Percentiles rank a stretch among this genome's conserved stretches.
These are phyloP conservation scores for Neoaliturus tenellus DNA, from an alignment of 2,888 invertebrate species.

Conservation along the genomic window DNA sequence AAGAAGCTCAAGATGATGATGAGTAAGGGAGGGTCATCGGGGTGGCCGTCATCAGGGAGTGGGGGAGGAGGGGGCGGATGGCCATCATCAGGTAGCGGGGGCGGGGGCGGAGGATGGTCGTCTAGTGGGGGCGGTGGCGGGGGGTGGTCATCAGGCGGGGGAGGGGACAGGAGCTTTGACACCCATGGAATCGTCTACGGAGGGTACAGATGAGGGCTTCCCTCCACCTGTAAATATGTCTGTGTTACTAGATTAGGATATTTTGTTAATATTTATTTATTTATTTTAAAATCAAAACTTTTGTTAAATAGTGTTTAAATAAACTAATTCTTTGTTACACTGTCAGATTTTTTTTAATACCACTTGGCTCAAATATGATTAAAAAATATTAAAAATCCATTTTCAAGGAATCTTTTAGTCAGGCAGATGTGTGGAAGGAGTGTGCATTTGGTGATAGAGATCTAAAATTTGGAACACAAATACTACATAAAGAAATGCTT, in stretches of 20 bases:
- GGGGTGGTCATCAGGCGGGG: conserved; percentile 36
- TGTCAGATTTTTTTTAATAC: too few relatives aligned
- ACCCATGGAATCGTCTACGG: conserved; percentile 15
- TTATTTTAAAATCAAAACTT: conserved; percentile 14
- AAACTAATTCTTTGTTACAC: neutral
- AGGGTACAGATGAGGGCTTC: conserved; percentile 35
- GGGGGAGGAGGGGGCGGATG: conserved; percentile 51
- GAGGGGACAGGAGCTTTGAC: conserved; percentile 51
- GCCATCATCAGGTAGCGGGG: conserved; percentile 37
- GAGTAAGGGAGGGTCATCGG: conserved; percentile 56
- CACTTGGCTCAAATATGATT: too few relatives aligned
- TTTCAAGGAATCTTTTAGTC: too few relatives aligned
- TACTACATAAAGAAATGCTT: too few relatives aligned
- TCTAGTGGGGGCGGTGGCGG: conserved; percentile 52
- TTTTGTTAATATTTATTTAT: conserved; percentile 40
- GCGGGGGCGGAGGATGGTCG: conserved; percentile 53
- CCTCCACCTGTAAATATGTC: neutral
- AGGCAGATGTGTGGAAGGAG: too few relatives aligned
- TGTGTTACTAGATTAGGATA: conserved; percentile 15
- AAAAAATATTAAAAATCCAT: too few relatives aligned
- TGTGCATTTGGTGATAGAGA: too few relatives aligned
- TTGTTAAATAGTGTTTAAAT: neutral
- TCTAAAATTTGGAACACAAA: too few relatives aligned
- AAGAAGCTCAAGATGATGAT: conserved; percentile 65
- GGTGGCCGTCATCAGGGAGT: conserved; percentile 47